Conservation (phyloP, 2,797 vertebrate species). For the Thalassophryne amazonica region DNA sequence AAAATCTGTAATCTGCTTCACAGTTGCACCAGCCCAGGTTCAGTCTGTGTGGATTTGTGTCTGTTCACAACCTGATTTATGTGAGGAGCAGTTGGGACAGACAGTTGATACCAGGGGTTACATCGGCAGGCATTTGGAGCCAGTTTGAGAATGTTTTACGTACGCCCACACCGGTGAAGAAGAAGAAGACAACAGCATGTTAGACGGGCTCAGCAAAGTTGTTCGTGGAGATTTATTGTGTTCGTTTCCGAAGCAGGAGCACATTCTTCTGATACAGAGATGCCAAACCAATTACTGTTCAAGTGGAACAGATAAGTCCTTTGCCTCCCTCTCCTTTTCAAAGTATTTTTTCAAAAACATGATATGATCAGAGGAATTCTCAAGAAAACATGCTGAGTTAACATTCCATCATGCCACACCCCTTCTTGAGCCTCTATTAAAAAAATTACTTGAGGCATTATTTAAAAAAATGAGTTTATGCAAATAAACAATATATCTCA, state of each 20-base stretch:
- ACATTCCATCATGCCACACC: neutral
- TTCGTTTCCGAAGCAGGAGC: neutral
- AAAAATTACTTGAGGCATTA: no score
- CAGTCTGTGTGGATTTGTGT: constrained; percentile 11
- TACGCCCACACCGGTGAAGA: no score
- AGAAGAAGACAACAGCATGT: no score
- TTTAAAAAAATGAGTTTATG: no score
- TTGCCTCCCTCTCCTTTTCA: neutral
- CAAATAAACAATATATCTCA: no score
- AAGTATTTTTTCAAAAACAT: constrained; percentile 12
- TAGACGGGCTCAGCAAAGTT: neutral
- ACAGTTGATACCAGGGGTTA: constrained; percentile 44
- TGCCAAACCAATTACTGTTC: neutral
- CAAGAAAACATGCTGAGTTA: neutral
- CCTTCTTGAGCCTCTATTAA: neutral
- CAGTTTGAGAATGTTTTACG: constrained; percentile 9
- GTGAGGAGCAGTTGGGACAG: constrained; percentile 41
- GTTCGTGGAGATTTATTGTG: constrained; percentile 26
- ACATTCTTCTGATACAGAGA: constrained; percentile 4
- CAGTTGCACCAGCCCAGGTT: no score
- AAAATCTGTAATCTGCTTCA: no score
- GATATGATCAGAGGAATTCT: neutral
- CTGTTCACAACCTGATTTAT: constrained; percentile 11
- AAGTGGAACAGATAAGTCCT: neutral
- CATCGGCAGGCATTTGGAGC: constrained; percentile 15